Conservation (phyloP, 2,888 invertebrate species). For the Capitulum mitella region DNA sequence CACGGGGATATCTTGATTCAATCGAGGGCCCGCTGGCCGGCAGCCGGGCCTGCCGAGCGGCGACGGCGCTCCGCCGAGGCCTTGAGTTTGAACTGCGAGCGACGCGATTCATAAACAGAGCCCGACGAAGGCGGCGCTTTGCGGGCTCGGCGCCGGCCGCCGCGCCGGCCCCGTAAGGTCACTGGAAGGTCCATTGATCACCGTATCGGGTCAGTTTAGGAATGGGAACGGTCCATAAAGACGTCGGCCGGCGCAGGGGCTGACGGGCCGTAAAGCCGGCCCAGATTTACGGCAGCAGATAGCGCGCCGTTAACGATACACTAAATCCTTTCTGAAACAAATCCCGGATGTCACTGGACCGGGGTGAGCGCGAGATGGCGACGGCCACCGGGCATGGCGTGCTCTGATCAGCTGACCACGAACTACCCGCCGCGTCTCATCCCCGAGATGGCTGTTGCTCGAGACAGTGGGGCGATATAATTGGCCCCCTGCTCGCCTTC, state of each 20-base stretch:
- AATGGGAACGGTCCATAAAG: background rate
- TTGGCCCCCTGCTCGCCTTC: too few relatives aligned
- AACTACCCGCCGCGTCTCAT: too few relatives aligned
- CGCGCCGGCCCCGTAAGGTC: background rate
- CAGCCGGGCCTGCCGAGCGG: too few relatives aligned
- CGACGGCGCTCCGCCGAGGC: background rate
- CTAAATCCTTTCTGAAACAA: conserved; percentile 11
- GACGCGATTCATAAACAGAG: background rate
- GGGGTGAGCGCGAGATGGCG: background rate
- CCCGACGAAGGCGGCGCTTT: too few relatives aligned
- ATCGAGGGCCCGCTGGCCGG: too few relatives aligned
- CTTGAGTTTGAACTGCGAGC: background rate
- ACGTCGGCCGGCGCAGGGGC: background rate
- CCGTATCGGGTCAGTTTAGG: background rate
- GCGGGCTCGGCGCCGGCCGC: background rate
- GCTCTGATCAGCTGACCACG: too few relatives aligned
- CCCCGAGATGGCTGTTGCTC: too few relatives aligned
- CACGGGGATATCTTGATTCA: too few relatives aligned
- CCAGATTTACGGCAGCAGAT: background rate
- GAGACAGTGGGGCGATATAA: too few relatives aligned
- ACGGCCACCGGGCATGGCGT: too few relatives aligned
- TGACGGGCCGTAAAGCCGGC: background rate
- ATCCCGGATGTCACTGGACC: background rate
- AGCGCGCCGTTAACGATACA: background rate
- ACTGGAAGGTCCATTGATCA: background rate